Percentiles rank a stretch among this genome's conserved stretches.
These are phyloP conservation scores for Tragelaphus buxtoni DNA, from an alignment of 2,113 vertebrate genomes.

Conservation along the genomic window DNA sequence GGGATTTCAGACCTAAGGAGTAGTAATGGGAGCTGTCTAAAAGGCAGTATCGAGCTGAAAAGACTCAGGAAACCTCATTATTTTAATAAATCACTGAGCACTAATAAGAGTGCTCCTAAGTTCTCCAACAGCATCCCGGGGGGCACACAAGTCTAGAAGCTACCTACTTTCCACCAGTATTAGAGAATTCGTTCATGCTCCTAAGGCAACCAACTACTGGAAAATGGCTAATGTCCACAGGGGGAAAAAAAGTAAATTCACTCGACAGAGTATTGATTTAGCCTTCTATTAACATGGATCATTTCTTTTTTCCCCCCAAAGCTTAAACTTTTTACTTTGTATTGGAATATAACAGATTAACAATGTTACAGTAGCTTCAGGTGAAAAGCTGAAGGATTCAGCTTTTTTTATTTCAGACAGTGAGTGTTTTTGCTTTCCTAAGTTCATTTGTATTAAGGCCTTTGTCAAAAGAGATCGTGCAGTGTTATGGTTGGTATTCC, in stretches of 20 bases:
- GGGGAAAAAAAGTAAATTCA: not conserved
- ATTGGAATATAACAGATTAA: not conserved
- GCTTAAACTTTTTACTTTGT: not conserved
- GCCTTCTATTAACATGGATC: not conserved
- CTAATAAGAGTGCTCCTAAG: not conserved
- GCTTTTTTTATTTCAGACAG: not conserved
- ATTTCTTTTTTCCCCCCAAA: not conserved
- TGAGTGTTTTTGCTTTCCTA: not conserved
- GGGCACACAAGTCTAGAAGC: not conserved
- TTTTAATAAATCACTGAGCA: not conserved
- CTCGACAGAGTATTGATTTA: not conserved
- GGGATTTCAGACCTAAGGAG: not conserved
- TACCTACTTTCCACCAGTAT: not conserved
- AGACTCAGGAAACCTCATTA: not conserved
- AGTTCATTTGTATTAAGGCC: not conserved
- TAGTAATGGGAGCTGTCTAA: not conserved
- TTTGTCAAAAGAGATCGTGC: not conserved
- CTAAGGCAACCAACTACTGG: not conserved
- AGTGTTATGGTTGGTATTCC: not conserved
- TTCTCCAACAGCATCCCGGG: not conserved
- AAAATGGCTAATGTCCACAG: not conserved
- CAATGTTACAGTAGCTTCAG: not conserved
- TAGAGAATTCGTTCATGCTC: not conserved
- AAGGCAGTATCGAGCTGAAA: not conserved
- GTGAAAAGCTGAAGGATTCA: not conserved